phyloP scores from a whole-genome alignment of 1,140 invertebrate genomes.

The Paraescarpia echinospica region DNA sequence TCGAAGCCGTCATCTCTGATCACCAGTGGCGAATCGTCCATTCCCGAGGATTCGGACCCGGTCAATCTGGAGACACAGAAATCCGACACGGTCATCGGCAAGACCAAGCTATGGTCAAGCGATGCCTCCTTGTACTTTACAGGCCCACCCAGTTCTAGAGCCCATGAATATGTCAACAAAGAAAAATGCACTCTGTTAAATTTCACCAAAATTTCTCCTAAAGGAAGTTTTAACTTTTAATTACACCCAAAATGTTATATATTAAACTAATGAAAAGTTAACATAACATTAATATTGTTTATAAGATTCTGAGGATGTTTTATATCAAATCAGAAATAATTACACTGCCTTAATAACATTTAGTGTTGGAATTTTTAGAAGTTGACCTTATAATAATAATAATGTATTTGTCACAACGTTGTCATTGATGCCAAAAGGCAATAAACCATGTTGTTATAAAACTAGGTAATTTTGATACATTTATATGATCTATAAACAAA shows the following conservation, averaged over 20 bases:
- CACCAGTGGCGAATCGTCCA: slow-evolving; percentile 64
- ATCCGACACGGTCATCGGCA: background rate
- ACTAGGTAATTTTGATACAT: too few relatives aligned
- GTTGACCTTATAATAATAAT: too few relatives aligned
- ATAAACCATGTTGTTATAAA: too few relatives aligned
- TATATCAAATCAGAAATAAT: background rate
- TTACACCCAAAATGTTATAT: too few relatives aligned
- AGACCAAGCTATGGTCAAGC: background rate
- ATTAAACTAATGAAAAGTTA: background rate
- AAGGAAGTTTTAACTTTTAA: too few relatives aligned
- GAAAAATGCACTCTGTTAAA: background rate
- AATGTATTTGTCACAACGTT: too few relatives aligned
- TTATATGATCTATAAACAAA: too few relatives aligned
- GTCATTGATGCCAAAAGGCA: too few relatives aligned
- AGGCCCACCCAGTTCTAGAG: background rate
- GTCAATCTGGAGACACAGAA: background rate
- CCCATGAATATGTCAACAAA: background rate
- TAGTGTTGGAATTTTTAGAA: too few relatives aligned
- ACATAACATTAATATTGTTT: background rate
- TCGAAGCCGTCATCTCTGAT: slow-evolving; percentile 65
- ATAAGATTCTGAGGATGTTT: background rate
- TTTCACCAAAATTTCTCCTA: background rate
- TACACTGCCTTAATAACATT: too few relatives aligned
- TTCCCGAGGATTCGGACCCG: slow-evolving; percentile 3
- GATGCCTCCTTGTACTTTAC: background rate